Conservation (phyloP, 2,888 invertebrate genomes). For the Acrobasis consociella region DNA sequence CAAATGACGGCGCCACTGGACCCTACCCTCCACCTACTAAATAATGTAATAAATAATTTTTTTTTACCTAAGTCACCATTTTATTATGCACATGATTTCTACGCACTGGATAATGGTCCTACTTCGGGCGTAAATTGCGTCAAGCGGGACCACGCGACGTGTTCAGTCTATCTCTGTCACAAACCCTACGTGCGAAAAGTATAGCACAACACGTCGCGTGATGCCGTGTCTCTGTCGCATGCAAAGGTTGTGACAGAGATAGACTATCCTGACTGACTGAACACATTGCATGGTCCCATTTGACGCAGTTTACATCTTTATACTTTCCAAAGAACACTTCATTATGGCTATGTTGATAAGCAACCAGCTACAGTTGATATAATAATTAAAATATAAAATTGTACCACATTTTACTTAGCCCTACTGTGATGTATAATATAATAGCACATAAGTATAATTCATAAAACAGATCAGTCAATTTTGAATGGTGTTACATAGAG, state of each 20-base stretch:
- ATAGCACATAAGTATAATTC: background rate
- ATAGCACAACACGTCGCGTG: no score
- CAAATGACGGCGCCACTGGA: no score
- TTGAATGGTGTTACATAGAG: slow-evolving; percentile 12
- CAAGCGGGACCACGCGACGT: no score
- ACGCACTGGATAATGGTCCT: slow-evolving; percentile 5
- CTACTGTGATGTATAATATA: background rate
- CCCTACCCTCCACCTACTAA: background rate
- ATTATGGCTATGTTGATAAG: background rate
- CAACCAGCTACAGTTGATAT: background rate
- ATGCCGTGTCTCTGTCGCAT: no score
- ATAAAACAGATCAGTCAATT: slow-evolving; percentile 30
- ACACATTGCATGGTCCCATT: no score
- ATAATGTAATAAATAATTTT: background rate
- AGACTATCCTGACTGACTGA: no score
- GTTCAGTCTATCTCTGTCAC: background rate
- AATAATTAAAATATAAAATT: slow-evolving; percentile 12
- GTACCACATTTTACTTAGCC: background rate
- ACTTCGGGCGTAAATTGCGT: background rate
- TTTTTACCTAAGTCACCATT: background rate
- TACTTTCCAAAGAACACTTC: background rate
- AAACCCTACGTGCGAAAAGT: background rate
- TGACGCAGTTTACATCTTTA: no score
- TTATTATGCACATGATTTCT: background rate
- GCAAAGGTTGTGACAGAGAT: no score